Evolutionary conservation across 37 sponge, comb jelly and placozoan species (phyloP), one percentile per base, ranked within the genome.

Genomic region (Ianthella basta): DNA sequence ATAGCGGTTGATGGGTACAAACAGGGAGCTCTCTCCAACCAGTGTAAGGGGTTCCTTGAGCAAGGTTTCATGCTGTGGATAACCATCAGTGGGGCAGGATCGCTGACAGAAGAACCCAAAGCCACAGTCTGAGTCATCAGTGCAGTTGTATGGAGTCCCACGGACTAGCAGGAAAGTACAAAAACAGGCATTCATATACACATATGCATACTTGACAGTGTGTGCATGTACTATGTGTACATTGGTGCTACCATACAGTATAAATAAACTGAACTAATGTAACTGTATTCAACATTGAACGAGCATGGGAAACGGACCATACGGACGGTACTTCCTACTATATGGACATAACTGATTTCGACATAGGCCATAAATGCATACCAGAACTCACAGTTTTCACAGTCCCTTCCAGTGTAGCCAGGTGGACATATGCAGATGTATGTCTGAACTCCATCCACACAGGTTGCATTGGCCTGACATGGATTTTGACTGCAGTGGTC

Each of bases 401-500:
- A 92, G 55, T 86, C 55, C 4, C 8, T 68, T 19, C 83, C 83
- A 39, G 65, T 69, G 55, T 34, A 82, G 21, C 88, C 88, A 18
- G 55, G 20, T 21, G 55, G 53, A 84, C 91, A 91, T 10, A 55
- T 61, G 59, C 91, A 91, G 40, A 23, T 57, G n/a, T 66, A 78
- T 0, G 19, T 32, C 25, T 1, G 69, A 15, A 54, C 35, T 56
- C 73, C 87, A 34, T 88, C 87, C 32, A 29, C 15, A 82, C 92
- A 92, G 0, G 80, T 86, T 29, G 86, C 92, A 80, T 80, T 89
- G 83, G 86, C 88, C 30, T 38, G 56, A 80, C 92, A 92, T 27
- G 83, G 36, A 63, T 59, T 73, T 23, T 64, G 38, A 2, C 20
- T 41, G 24, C 85, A 84, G 10, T 75, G 23, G 8, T 75, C 78